Conservation (phyloP, 2,888 invertebrate genomes). For the Himalopsyche anomala region DNA sequence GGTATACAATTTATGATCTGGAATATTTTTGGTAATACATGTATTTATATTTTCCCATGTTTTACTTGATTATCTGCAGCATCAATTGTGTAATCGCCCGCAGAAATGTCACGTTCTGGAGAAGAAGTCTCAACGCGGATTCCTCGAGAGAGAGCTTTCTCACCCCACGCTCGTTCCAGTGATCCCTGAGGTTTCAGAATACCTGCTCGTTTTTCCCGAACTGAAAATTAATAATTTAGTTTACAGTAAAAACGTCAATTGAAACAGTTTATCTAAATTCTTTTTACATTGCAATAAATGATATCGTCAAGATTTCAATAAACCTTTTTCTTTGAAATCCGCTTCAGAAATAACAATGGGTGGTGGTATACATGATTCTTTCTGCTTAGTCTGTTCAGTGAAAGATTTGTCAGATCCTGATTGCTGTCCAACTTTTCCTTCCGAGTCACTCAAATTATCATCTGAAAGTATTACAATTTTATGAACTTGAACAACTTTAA, state of each 20-base stretch:
- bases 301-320: not conserved
- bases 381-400: not conserved
- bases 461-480: slow-evolving; percentile 45
- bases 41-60: not conserved
- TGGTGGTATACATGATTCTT: slow-evolving; percentile 67
- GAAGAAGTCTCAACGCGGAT: slow-evolving; percentile 49
- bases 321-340: slow-evolving; percentile 75
- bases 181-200: slow-evolving; percentile 86
- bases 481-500: not conserved
- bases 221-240: slow-evolving; percentile 44
- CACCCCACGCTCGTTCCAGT: slow-evolving; percentile 81
- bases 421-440: slow-evolving; percentile 47
- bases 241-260: not conserved
- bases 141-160: slow-evolving; percentile 69
- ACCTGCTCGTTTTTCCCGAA: slow-evolving; percentile 75
- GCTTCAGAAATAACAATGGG: slow-evolving; percentile 75
- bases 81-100: slow-evolving; percentile 61
- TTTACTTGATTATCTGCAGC: slow-evolving; percentile 64
- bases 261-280: too few species aligned
- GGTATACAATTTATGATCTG: too few species aligned
- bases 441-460: slow-evolving; percentile 56
- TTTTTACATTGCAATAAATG: not conserved
- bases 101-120: slow-evolving; percentile 42
- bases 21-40: not conserved
- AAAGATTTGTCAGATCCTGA: slow-evolving; percentile 13